Percentiles rank a stretch among this genome's conserved stretches.
phyloP scores from a whole-genome alignment of 1,140 invertebrate genomes.

The Pachyrhynchus sulphureomaculatus region DNA sequence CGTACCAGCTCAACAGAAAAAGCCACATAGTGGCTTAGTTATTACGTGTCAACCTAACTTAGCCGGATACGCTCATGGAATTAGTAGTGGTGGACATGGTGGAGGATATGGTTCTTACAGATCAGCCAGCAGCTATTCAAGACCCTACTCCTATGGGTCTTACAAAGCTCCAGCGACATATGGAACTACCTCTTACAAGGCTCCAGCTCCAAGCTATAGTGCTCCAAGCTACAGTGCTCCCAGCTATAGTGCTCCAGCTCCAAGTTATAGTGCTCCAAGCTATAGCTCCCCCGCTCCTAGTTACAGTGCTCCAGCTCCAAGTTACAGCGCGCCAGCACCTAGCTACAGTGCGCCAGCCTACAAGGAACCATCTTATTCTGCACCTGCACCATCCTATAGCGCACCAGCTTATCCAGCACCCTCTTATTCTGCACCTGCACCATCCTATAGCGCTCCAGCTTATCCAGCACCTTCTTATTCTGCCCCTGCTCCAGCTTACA shows the following conservation, averaged over 20 bases:
- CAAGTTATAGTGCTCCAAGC: constrained; percentile 21
- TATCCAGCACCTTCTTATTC: constrained; percentile 15
- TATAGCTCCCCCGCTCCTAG: constrained; percentile 22
- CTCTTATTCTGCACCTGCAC: constrained; percentile 1
- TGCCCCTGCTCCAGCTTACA: constrained; percentile 13
- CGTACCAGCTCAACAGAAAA: constrained; percentile 19
- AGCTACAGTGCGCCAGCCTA: constrained; percentile 25
- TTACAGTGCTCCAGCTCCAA: constrained; percentile 27
- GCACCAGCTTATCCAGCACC: constrained; percentile 3
- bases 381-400: constrained; percentile 20
- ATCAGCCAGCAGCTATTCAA: constrained; percentile 18
- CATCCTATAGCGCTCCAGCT: constrained; percentile 21
- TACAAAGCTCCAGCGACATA: constrained; percentile 24
- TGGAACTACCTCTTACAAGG: constrained; percentile 17
- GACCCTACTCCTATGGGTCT: constrained; percentile 24
- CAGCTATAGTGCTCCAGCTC: constrained; percentile 20
- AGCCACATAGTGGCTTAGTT: constrained; percentile 43
- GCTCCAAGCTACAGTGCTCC: constrained; percentile 29
- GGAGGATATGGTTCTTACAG: constrained; percentile 24
- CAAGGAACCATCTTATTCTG: background rate
- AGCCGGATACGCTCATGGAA: constrained; percentile 43
- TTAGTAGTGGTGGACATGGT: constrained; percentile 30
- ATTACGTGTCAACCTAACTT: constrained; percentile 50
- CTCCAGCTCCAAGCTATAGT: constrained; percentile 32
- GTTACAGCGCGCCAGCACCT: constrained; percentile 25